Conservation (phyloP, 2,113 vertebrate genomes). For the Mustela nigripes region DNA sequence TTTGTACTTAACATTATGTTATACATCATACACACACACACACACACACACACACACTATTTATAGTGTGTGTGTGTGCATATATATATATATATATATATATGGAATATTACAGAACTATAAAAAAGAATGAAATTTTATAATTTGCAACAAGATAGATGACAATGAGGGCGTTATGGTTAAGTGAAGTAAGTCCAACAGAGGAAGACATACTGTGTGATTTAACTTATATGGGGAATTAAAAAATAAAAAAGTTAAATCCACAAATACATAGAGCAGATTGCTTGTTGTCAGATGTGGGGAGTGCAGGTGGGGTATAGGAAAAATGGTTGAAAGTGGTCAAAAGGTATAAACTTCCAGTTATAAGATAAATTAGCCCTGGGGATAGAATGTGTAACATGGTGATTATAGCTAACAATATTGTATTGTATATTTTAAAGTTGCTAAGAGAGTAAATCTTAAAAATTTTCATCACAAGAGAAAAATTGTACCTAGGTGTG, state of each 20-base stretch:
- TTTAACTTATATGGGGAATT: background rate
- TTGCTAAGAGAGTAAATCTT: background rate
- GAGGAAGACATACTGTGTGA: background rate
- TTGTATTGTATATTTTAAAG: background rate
- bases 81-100: too few species aligned
- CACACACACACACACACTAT: background rate
- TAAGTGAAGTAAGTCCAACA: background rate
- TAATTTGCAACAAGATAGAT: background rate
- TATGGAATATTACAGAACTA: background rate
- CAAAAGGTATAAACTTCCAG: background rate
- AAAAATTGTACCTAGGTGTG: background rate
- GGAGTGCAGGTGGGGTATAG: background rate
- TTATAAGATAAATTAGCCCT: background rate
- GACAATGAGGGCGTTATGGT: background rate
- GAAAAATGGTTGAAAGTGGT: background rate
- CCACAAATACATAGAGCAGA: background rate
- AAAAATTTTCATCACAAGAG: background rate
- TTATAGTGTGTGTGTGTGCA: too few species aligned
- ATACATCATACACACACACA: background rate
- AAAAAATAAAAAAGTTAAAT: background rate
- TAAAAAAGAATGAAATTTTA: background rate
- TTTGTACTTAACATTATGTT: background rate
- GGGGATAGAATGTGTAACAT: background rate
- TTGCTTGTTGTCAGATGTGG: background rate
- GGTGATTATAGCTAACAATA: background rate